A percentile compares a stretch with the other conserved stretches of the same genome.
These are phyloP conservation scores for Ditylenchus dipsaci DNA, from an alignment of 1,140 invertebrate genomes.

Conservation along the genomic window DNA sequence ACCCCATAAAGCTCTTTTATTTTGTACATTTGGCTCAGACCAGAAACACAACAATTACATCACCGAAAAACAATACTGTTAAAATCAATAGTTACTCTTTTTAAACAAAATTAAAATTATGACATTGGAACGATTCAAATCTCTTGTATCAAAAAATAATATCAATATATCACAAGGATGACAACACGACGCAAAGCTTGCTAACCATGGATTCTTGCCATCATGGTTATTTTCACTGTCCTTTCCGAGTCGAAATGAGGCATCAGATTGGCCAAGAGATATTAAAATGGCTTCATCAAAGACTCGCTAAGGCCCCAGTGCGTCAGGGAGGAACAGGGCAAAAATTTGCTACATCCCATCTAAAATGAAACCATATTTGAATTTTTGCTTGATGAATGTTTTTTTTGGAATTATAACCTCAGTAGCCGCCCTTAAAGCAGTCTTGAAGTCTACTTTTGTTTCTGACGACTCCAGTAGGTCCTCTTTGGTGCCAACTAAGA, in stretches of 20 bases:
- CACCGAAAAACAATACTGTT: neutral
- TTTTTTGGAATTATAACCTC: too few relatives aligned
- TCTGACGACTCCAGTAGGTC: constrained; percentile 9
- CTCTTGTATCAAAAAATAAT: neutral
- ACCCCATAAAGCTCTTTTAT: neutral
- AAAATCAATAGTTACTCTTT: neutral
- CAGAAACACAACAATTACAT: neutral
- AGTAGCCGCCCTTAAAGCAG: constrained; percentile 11
- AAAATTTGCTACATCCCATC: constrained; percentile 25
- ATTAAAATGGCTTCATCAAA: constrained; percentile 21
- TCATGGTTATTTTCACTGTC: neutral
- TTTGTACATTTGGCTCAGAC: neutral
- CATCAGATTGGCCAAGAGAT: neutral
- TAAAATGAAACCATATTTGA: constrained; percentile 3
- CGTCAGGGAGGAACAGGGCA: constrained; percentile 25
- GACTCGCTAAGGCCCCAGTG: constrained; percentile 23
- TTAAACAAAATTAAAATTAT: neutral
- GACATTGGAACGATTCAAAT: neutral
- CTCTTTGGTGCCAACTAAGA: constrained; percentile 22
- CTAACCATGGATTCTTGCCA: neutral
- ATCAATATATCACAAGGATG: neutral
- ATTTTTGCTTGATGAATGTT: too few relatives aligned
- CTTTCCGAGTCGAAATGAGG: neutral
- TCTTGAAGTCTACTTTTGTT: constrained; percentile 17
- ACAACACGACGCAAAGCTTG: neutral